Evolutionary conservation across 1,140 invertebrate species (phyloP), one percentile per base, ranked within the genome.

Genomic region (Musca domestica): DNA sequence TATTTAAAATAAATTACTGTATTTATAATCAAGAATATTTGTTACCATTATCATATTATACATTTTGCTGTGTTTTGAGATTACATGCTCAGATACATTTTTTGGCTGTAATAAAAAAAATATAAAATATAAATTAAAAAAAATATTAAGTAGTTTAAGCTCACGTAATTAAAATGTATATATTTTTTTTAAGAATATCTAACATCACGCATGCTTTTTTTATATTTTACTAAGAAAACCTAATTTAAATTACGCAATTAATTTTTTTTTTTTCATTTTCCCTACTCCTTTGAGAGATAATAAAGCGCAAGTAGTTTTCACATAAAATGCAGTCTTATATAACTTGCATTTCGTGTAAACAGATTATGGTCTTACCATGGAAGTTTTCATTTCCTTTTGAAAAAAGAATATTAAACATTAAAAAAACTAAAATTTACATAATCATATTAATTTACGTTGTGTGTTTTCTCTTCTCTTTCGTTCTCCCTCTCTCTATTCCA

Each of bases 301-400:
- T 61, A 34, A 61, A 61, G 56, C 27, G 56, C 56, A 61, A 61
- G 56, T 61, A 34, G 56, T 61, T 61, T 61, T 61, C 7, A n/a
- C 27, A 27, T 58, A 23, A 58, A n/a, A 4, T 30, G 3, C n/a
- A n/a, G n/a, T 30, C 27, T 30, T 30, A 41, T 10, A 41, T 41
- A 41, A 41, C 34, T 41, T 41, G 34, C 34, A 41, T 41, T 41
- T 41, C 34, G 34, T 41, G 34, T 12, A 41, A 41, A 41, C 10
- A 7, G 34, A 41, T 12, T 41, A 41, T 41, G 12, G 10, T 41
- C 12, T 41, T 5, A 41, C 6, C 34, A 9, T 30, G 27, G 3
- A 4, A 4, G 3, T 30, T 30, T 30, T 30, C 27, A 30, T 30
- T 30, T 30, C 9, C 27, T 30, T 9, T 30, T 41, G 34, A 41